Evolutionary conservation across 2,888 invertebrate genomes (phyloP).

Genomic region (Tuberolachnus salignus): DNA sequence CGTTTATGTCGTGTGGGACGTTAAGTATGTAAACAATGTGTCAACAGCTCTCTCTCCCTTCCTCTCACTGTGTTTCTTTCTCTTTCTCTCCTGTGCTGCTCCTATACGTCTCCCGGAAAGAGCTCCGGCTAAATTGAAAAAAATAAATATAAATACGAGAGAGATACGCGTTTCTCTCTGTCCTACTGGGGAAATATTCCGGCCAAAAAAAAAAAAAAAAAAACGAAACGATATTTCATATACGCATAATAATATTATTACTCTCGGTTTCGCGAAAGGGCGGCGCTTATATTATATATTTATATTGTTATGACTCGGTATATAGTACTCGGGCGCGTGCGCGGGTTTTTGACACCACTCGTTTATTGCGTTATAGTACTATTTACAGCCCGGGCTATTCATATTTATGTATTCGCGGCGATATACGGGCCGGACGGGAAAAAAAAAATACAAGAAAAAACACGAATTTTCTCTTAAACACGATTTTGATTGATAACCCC

Average conservation of each 20-base stretch:
- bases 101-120: no score
- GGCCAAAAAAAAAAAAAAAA: neutral
- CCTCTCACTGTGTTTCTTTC: slow-evolving; percentile 7
- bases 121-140: no score
- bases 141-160: neutral
- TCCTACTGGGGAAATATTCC: neutral
- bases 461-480: slow-evolving; percentile 40
- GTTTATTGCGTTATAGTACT: slow-evolving; percentile 1
- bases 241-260: slow-evolving; percentile 3
- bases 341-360: slow-evolving; percentile 12
- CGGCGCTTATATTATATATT: no score
- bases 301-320: neutral
- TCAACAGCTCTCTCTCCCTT: slow-evolving; percentile 36
- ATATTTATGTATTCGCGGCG: no score
- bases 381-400: no score
- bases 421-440: neutral
- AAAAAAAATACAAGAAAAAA: no score
- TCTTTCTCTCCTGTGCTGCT: neutral
- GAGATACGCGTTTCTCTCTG: neutral
- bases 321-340: neutral
- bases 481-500: slow-evolving; percentile 39
- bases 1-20: slow-evolving; percentile 52
- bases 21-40: slow-evolving; percentile 55
- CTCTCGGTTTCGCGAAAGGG: neutral
- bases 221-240: neutral